Conservation (phyloP, 2,113 vertebrate genomes). For the Pseudorhombus dupliciocellatus region DNA sequence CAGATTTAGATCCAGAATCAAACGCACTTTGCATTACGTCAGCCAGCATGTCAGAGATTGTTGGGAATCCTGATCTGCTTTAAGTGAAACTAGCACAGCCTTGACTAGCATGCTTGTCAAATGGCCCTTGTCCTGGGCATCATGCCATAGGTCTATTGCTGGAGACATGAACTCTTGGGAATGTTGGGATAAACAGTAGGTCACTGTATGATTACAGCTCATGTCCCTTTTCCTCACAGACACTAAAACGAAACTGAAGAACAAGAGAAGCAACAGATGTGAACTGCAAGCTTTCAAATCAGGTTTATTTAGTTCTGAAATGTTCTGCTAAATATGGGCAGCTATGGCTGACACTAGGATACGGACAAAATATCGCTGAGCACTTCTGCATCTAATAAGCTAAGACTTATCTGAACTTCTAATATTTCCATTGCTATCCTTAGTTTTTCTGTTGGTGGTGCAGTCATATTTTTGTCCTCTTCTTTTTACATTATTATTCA, state of each 20-base stretch:
- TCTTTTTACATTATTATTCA: background rate
- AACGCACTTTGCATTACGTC: constrained; percentile 67
- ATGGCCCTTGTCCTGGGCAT: constrained; percentile 71
- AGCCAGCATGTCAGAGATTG: constrained; percentile 53
- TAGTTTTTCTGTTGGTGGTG: background rate
- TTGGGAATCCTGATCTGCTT: constrained; percentile 66
- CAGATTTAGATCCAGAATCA: constrained; percentile 64
- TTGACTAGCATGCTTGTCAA: constrained; percentile 71
- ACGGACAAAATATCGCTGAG: too few relatives aligned
- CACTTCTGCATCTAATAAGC: too few relatives aligned
- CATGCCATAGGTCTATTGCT: constrained; percentile 78
- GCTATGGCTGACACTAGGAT: too few relatives aligned
- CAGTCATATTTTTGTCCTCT: background rate
- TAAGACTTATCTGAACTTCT: too few relatives aligned
- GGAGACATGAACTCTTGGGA: constrained; percentile 77
- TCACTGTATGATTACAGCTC: constrained; percentile 59
- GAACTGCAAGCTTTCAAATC: background rate
- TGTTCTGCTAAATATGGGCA: too few relatives aligned
- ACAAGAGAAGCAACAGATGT: background rate
- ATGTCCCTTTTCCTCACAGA: constrained; percentile 51
- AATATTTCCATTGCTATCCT: too few relatives aligned
- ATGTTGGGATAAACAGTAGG: constrained; percentile 75
- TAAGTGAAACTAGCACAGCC: constrained; percentile 61
- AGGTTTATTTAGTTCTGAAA: too few relatives aligned
- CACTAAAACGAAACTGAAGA: constrained; percentile 2